Evolutionary conservation across 2,888 invertebrate species (phyloP), one percentile per base, ranked within the genome.

Genomic region (Acheta domesticus): DNA sequence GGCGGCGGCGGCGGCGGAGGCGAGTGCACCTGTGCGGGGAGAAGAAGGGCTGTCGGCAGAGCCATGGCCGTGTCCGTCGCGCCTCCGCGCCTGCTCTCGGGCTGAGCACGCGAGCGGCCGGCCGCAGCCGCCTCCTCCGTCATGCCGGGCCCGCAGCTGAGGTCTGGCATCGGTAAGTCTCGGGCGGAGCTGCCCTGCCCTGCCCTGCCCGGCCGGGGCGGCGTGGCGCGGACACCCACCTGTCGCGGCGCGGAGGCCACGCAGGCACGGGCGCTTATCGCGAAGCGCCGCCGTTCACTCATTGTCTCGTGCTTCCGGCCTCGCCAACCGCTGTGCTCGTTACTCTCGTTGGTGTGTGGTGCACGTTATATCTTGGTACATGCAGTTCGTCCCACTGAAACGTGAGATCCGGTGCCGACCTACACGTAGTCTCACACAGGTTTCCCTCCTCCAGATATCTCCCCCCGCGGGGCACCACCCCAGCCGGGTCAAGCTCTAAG

Each of bases 61-160:
- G n/a, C 62, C 62, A 62, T 62, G 62, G 5, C 62, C 62, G n/a
- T 62, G 62, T 62, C 62, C 62, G n/a, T 62, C 62, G 62, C n/a
- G 62, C 62, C 14, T 36, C 5, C 36, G 5, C 62, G 62, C 62
- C n/a, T n/a, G n/a, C n/a, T 5, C 14, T 19, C 11, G n/a, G 62
- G 16, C 62, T 62, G 62, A 62, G n/a, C 62, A 62, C 62, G 62
- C 62, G 62, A 62, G 62, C 62, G 62, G 8, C 8, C 5, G 62
- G n/a, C n/a, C 62, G 62, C 14, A n/a, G n/a, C 3, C 1, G 14
- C n/a, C 62, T 8, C 5, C n/a, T 62, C 14, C 16, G 8, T 19
- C 16, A 62, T 62, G 62, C 62, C 62, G n/a, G 16, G 62, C 14
- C 62, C 62, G 12, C 62, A 62, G 62, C 62, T 62, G 14, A 62